Percentiles rank a stretch among this genome's conserved stretches.
phyloP scores from a whole-genome alignment of 2,113 vertebrate genomes.

The Setophaga kirtlandii region DNA sequence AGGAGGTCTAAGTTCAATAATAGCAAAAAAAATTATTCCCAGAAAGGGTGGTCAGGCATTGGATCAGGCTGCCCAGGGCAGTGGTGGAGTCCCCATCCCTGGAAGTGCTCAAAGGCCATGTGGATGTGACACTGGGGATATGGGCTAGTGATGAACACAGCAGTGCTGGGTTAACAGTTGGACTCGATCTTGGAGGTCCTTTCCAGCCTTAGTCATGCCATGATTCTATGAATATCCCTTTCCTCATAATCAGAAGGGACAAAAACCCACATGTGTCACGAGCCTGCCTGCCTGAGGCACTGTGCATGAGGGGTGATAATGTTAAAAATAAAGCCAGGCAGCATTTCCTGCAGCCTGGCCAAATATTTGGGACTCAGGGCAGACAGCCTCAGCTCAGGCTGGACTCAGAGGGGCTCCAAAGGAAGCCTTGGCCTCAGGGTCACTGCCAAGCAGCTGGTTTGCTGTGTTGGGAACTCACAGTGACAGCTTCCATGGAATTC shows the following conservation, averaged over 20 bases:
- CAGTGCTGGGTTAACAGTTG: not conserved
- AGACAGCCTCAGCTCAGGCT: not conserved
- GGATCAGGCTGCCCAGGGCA: not conserved
- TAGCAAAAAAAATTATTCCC: not conserved
- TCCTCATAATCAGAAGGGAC: not conserved
- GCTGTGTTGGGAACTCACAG: not conserved
- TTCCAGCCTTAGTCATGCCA: not conserved
- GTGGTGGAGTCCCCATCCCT: not conserved
- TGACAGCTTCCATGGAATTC: not conserved
- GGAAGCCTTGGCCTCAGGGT: not conserved
- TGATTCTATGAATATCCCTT: not conserved
- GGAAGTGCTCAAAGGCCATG: not conserved
- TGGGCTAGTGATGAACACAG: not conserved
- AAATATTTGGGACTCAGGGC: not conserved
- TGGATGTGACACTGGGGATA: not conserved
- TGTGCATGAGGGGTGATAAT: not conserved
- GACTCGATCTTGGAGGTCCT: not conserved
- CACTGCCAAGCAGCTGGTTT: not conserved
- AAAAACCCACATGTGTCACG: not conserved
- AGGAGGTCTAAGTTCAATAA: not conserved
- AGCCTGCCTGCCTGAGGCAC: not conserved
- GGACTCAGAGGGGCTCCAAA: not conserved
- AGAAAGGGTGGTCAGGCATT: not conserved
- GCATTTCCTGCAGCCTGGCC: not conserved
- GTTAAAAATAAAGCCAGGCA: not conserved